Base-by-base conservation (phyloP, 2,888 invertebrate species). In the Lacanobia wlatinum region DNA sequence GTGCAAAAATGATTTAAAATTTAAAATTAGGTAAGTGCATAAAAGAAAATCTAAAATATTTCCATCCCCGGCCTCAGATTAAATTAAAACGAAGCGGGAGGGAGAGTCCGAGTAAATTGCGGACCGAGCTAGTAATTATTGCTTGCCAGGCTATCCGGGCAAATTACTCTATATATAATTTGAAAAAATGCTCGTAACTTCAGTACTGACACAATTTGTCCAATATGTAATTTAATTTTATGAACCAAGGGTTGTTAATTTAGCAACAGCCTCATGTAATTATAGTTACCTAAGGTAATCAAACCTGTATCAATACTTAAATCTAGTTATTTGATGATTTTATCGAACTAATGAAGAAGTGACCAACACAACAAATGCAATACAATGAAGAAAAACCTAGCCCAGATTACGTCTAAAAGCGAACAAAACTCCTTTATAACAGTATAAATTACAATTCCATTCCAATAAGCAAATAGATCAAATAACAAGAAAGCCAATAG, bases 401-500 rank as follows among this genome's bases (percentile, higher is more conserved):
- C 14, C 18, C 38, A 48, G 40, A 4, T 21, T 23, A 14, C 8
- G 23, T n/a, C 18, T 52, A 46, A 34, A 50, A 58, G 9, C 43
- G 10, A 65, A 28, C 9, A 46, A 40, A 61, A 59, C 65, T 4
- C 18, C 9, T 2, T 34, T 62, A 1, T 5, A 28, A 18, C 23
- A 21, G 1, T 28, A 50, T 72, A 53, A 52, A 77, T 67, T 18
- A 55, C n/a, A 65, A 65, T 65, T 62, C 21, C 48, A 74, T 53
- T 78, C 16, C 16, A 70, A 48, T 23, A 74, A 70, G 34, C 50
- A 56, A 74, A 68, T 50, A 50, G 53, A 65, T 78, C 23, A 34
- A 62, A 53, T 72, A 73, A 77, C 77, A 66, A 66, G 65, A 78
- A 78, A 68, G 40, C 14, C 56, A 78, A 72, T 73, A 67, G 40